Evolutionary conservation across 37 sponge, comb jelly and placozoan genomes (phyloP).

Genomic region (Spongia lamella): DNA sequence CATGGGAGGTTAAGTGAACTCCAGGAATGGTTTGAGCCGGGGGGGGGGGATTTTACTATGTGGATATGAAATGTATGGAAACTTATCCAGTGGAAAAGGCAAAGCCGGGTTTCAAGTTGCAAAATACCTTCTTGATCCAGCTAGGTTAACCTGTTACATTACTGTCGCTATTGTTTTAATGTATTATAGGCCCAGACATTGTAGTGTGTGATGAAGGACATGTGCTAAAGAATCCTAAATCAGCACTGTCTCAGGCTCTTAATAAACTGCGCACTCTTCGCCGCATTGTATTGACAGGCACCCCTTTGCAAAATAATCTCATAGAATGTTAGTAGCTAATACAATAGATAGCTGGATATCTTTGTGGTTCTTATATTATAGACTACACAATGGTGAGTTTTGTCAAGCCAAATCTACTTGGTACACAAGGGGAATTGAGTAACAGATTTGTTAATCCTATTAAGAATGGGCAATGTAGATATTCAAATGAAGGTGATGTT

Average conservation of each 20-base stretch:
- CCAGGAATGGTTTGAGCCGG: slow-evolving; percentile 64
- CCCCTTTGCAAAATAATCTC: slow-evolving; percentile 98
- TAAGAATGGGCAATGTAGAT: slow-evolving; percentile 90
- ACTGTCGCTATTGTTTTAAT: too few species aligned
- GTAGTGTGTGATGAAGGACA: slow-evolving; percentile 99
- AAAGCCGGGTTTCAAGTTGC: slow-evolving; percentile 31
- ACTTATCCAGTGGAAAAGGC: slow-evolving; percentile 51
- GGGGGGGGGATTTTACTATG: slow-evolving; percentile 86
- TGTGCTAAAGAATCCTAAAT: slow-evolving; percentile 84
- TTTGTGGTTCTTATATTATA: slow-evolving; percentile 15
- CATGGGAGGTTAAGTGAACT: slow-evolving; percentile 20
- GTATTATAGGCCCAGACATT: slow-evolving; percentile 95
- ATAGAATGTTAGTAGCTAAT: slow-evolving; percentile 78
- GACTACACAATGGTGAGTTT: slow-evolving; percentile 97
- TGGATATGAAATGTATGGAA: slow-evolving; percentile 88
- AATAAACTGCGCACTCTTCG: slow-evolving; percentile 64
- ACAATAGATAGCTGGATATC: neutral
- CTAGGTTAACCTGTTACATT: too few species aligned
- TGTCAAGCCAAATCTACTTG: slow-evolving; percentile 96
- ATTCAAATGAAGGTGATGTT: slow-evolving; percentile 85
- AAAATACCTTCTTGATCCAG: slow-evolving; percentile 74
- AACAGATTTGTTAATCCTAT: slow-evolving; percentile 98
- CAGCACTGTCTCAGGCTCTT: slow-evolving; percentile 73
- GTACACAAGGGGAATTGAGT: slow-evolving; percentile 85
- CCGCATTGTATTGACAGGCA: slow-evolving; percentile 94